phyloP scores from a whole-genome alignment of 2,797 vertebrate genomes.

The Spea hammondii region DNA sequence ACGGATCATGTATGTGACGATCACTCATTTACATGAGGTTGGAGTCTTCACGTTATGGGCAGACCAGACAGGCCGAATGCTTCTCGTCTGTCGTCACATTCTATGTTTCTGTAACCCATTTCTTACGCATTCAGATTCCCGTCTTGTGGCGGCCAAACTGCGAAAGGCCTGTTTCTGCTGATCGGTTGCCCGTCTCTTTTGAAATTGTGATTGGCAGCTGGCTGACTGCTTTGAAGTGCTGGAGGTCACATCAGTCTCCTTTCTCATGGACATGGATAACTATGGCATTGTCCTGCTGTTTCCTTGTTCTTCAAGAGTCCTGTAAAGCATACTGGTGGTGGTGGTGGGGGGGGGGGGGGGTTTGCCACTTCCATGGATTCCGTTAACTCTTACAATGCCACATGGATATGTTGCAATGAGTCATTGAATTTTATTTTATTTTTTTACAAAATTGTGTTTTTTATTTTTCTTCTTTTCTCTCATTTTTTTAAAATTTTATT shows the following conservation, averaged over 20 bases:
- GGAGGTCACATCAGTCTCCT: constrained; percentile 29
- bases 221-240: constrained; percentile 32
- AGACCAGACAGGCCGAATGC: too few species aligned
- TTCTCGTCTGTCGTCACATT: too few species aligned
- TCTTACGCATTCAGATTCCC: too few species aligned
- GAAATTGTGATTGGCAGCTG: constrained; percentile 39
- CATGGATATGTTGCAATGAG: not conserved
- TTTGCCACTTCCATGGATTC: not conserved
- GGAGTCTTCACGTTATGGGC: too few species aligned
- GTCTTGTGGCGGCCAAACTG: too few species aligned
- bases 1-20: too few species aligned
- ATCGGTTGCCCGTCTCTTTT: constrained; percentile 25
- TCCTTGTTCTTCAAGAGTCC: constrained; percentile 17
- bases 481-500: too few species aligned
- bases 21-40: too few species aligned
- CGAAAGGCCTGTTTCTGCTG: not conserved
- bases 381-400: not conserved
- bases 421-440: too few species aligned
- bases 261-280: constrained; percentile 35
- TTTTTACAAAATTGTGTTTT: not conserved
- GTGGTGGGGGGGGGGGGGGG: not conserved
- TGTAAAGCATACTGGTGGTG: constrained; percentile 9
- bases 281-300: constrained; percentile 37
- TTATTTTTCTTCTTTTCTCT: not conserved
- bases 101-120: too few species aligned